Evolutionary conservation across 1,140 invertebrate species (phyloP), one percentile per base, ranked within the genome.

Genomic region (Nasonia giraulti): DNA sequence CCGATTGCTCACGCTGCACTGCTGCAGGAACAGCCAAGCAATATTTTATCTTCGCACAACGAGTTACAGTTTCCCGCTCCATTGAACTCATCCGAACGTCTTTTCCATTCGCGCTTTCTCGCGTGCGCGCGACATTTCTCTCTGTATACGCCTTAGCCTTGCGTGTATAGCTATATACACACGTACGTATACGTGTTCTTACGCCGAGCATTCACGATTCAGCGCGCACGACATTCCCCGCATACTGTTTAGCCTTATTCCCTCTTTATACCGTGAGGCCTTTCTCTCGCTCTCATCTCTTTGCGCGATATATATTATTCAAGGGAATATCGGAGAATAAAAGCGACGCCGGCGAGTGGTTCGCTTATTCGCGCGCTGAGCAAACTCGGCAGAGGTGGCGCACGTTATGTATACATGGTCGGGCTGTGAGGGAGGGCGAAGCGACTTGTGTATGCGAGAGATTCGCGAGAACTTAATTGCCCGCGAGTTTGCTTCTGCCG

Each of bases 21-120:
- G 17, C 27, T 50, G 1, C 27, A 71, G 68, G 47, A 78, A 74
- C 31, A 80, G 69, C 50, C 69, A 68, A 77, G 79, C 37, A 40
- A 85, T 85, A 85, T 85, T 81, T 85, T 75, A 81, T 81, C 71
- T 66, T 80, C 78, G 69, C 69, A 10, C 78, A 81, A 80, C 37
- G 62, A 85, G 62, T 81, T 69, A 85, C 84, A 71, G 73, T 85
- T 82, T 78, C 74, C 20, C 80, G 84, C 73, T 66, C 76, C 80
- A 82, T 78, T 85, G 84, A 85, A 77, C 78, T 84, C 33, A 80
- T 84, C 69, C 78, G 27, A 73, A 79, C 31, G 77, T 83, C 75
- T 78, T 77, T 80, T n/a, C 50, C 77, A 44, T 37, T 69, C 62
- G 10, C 27, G 68, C 47, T 27, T 6, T 78, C 44, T 62, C 50